Percentiles rank a stretch among this genome's conserved stretches.
Conservation (phyloP, 2,888 invertebrate species). For the Dinocampus coccinellae region DNA sequence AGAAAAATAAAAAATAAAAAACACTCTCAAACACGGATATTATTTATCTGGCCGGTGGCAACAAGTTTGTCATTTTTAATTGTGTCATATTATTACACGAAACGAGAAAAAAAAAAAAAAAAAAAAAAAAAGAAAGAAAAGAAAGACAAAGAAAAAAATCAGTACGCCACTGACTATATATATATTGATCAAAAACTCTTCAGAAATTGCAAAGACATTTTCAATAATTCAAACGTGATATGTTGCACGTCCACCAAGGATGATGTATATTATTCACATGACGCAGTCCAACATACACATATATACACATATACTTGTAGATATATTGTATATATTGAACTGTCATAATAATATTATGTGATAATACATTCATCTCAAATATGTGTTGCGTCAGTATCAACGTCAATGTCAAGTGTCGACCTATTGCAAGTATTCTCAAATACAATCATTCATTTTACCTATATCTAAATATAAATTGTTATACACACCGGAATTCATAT, state of each 20-base stretch:
- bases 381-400: neutral
- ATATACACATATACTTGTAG: neutral
- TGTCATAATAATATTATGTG: neutral
- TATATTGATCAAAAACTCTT: no score
- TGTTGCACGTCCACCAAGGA: neutral
- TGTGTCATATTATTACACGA: neutral
- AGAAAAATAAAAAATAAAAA: neutral
- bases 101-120: neutral
- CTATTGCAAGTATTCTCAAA: no score
- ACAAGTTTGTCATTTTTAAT: neutral
- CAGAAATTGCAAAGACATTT: neutral
- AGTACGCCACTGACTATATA: no score
- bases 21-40: neutral
- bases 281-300: neutral
- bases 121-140: no score
- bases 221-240: neutral
- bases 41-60: neutral
- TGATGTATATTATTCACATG: neutral
- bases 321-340: neutral
- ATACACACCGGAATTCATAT: neutral
- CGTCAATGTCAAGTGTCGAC: neutral
- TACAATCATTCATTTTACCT: no score
- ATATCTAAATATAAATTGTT: neutral
- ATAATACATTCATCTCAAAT: conserved; percentile 21
- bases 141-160: no score